Conservation (phyloP, 2,797 vertebrate species). For the Ciconia nigra region DNA sequence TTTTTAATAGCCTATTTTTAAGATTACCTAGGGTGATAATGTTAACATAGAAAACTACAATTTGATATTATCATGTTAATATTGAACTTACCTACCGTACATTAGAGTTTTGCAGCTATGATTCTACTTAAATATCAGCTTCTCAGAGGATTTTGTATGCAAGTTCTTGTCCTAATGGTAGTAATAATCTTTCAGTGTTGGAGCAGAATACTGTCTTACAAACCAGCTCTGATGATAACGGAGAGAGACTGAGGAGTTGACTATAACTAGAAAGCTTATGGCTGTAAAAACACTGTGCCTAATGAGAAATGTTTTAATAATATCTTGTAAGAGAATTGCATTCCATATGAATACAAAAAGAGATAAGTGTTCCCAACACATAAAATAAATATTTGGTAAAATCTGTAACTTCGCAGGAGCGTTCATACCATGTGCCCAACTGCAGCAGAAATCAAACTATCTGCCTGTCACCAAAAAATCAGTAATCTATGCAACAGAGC, state of each 20-base stretch:
- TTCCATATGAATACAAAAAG: not conserved
- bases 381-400: not conserved
- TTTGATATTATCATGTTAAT: not conserved
- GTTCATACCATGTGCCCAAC: not conserved
- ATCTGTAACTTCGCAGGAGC: not conserved
- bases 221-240: constrained; percentile 6
- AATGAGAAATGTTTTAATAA: not conserved
- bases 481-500: not conserved
- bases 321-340: not conserved
- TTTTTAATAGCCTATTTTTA: not conserved
- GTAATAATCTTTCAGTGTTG: constrained; percentile 13
- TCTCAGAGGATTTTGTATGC: not conserved
- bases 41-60: not conserved
- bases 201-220: not conserved
- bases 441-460: not conserved
- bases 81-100: not conserved
- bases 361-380: too few species aligned
- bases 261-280: not conserved
- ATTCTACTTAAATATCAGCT: not conserved
- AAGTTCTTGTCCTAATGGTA: not conserved
- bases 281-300: not conserved
- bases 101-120: not conserved
- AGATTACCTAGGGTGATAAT: not conserved
- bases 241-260: not conserved
- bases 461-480: not conserved